A percentile compares a stretch with the other conserved stretches of the same genome.
Evolutionary conservation across 1,140 invertebrate genomes (phyloP).

Genomic region (Plutomurus gul): DNA sequence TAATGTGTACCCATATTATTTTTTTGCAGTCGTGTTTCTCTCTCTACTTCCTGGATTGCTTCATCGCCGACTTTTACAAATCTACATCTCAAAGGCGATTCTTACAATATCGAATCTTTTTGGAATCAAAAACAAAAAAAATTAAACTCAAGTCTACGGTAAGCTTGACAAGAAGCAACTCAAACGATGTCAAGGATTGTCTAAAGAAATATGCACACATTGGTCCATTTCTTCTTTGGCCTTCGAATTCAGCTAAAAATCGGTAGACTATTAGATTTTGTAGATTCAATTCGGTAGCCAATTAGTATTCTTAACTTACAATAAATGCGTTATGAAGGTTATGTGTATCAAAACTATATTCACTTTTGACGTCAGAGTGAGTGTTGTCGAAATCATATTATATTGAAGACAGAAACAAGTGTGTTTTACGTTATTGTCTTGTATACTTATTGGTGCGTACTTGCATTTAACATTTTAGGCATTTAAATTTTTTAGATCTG

Average conservation of each 20-base stretch:
- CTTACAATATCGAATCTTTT: conserved; percentile 33
- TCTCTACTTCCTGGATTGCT: conserved; percentile 59
- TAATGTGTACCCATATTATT: neutral
- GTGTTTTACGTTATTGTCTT: too few species aligned
- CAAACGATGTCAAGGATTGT: neutral
- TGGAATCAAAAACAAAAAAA: conserved; percentile 51
- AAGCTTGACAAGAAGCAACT: neutral
- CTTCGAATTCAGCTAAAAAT: neutral
- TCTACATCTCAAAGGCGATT: conserved; percentile 55
- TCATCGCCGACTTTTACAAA: conserved; percentile 58
- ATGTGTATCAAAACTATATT: too few species aligned
- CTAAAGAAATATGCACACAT: neutral
- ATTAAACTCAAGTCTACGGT: conserved; percentile 35
- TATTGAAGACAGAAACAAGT: too few species aligned
- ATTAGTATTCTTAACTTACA: too few species aligned
- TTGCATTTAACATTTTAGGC: too few species aligned
- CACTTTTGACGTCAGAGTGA: too few species aligned
- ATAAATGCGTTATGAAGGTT: too few species aligned
- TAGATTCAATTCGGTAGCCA: too few species aligned
- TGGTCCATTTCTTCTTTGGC: conserved; percentile 8
- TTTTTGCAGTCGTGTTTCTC: conserved; percentile 57
- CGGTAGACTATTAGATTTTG: neutral
- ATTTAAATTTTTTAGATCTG: too few species aligned
- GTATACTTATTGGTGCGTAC: too few species aligned
- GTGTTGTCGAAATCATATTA: too few species aligned